Evolutionary conservation across 23 tunicate species (phyloP), one percentile per base, ranked within the genome.

Genomic region (Diplosoma virens): DNA sequence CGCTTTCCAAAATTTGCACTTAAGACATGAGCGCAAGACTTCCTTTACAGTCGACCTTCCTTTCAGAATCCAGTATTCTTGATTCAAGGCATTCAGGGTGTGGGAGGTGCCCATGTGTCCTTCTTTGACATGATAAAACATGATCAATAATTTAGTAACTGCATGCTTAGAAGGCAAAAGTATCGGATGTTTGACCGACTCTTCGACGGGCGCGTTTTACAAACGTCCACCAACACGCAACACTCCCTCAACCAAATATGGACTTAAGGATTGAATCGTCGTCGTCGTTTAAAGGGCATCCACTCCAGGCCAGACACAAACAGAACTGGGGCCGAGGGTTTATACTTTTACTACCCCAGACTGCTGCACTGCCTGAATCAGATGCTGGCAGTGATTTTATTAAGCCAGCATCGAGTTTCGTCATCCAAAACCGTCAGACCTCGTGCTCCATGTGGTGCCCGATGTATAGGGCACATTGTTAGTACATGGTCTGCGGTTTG

Each of bases 31-130:
- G 4, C 17, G n/a, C 4, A 73, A 18, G 2, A 17, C 16, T 11
- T 27, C 5, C 7, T 36, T 22, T 4, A 78, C 83, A 11, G 83
- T 29, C 23, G 77, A n/a, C 37, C 67, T 76, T 11, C 83, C 83
- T 20, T 29, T 64, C 3, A 78, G 17, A 20, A 78, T 37, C 83
- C 83, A 67, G 27, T 21, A 78, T 6, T 31, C 34, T 26, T 59
- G 73, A 7, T 76, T 34, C 23, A 50, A 24, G 5, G 83, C 75
- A 4, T 76, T 11, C 59, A 78, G 31, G 21, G 36, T 76, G 45
- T 78, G 83, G 25, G 26, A 33, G 1, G 83, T 78, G 3, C 75
- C 75, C 18, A 76, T 24, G 25, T 78, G 83, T 23, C 83, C 83
- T 25, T 78, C 55, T 23, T 37, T 46, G 14, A 36, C 32, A 28